Percentiles rank a stretch among this genome's conserved stretches.
Evolutionary conservation across 2,113 vertebrate species (phyloP).

Genomic region (Melanostigma gelatinosum): DNA sequence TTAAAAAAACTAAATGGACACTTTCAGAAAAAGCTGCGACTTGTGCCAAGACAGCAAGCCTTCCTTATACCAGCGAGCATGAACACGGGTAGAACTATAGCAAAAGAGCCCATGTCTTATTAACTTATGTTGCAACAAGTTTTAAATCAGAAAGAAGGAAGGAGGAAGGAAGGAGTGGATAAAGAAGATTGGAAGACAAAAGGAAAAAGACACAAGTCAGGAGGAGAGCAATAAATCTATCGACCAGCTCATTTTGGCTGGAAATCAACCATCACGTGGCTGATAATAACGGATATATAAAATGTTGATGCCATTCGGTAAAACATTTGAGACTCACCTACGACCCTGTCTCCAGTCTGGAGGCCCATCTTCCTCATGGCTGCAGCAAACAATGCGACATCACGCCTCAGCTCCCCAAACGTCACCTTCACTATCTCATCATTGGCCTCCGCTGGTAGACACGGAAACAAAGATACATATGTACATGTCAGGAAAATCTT

Average conservation of each 20-base stretch:
- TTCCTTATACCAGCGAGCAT: not conserved
- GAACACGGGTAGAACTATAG: not conserved
- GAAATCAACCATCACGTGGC: not conserved
- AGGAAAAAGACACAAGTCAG: not conserved
- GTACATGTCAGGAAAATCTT: not conserved
- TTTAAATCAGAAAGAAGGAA: not conserved
- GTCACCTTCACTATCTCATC: slow-evolving; percentile 95
- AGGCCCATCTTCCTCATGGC: slow-evolving; percentile 97
- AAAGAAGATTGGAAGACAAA: not conserved
- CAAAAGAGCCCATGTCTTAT: not conserved
- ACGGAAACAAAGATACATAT: not conserved
- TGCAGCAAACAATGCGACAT: slow-evolving; percentile 91
- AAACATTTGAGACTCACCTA: slow-evolving; percentile 84
- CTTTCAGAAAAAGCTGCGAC: slow-evolving; percentile 53
- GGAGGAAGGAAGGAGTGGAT: not conserved
- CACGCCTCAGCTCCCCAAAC: slow-evolving; percentile 88
- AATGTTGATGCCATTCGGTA: not conserved
- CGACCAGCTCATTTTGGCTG: not conserved
- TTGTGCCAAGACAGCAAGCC: slow-evolving; percentile 32
- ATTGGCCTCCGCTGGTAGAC: slow-evolving; percentile 87
- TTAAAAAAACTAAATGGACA: slow-evolving; percentile 37
- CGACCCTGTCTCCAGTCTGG: slow-evolving; percentile 90
- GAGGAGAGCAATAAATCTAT: not conserved
- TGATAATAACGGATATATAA: not conserved
- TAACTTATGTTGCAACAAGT: not conserved